Base-by-base conservation (phyloP, 2,888 invertebrate genomes). In the Lingula anatina region DNA sequence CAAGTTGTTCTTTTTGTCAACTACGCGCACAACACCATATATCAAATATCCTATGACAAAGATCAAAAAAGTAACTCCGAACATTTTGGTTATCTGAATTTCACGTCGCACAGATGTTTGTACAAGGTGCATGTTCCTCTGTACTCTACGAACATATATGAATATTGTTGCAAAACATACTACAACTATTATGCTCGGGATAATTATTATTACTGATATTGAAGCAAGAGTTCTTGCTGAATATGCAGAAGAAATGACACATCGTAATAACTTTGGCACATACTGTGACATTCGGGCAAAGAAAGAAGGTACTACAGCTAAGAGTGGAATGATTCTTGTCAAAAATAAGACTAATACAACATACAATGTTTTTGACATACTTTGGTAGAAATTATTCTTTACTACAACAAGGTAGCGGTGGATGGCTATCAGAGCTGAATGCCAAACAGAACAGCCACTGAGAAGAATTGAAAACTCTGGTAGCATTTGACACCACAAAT, bases 61-160 rank as follows among this genome's bases (percentile, higher is more conserved):
- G 44, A 73, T 60, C 26, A 73, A 55, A 47, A 74, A 74, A 18
- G 73, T 70, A 55, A 73, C 65, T 46, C 72, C 74, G 57, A 74
- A 74, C 74, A 74, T 74, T 56, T 72, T 73, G n/a, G 74, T 74
- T 40, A 74, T 73, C 55, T 71, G 71, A 40, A 74, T 68, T 54
- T 74, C 74, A 15, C 72, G 60, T 43, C 66, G 55, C 12, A 72
- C 59, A 66, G 66, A 66, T 49, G 67, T 66, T 36, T 65, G 62
- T n/a, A n/a, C n/a, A n/a, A n/a, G n/a, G n/a, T n/a, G n/a, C n/a
- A n/a, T n/a, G 37, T 66, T 65, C 41, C 66, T 55, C 21, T 58
- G 59, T 25, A 61, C 64, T 40, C 68, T 55, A 48, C 66, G 64
- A 2, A 73, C 72, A 55, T 69, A 73, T 48, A 69, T 60, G 49